Conservation (phyloP, 64 coral and sea anemone genomes). For the Stylophora pistillata region DNA sequence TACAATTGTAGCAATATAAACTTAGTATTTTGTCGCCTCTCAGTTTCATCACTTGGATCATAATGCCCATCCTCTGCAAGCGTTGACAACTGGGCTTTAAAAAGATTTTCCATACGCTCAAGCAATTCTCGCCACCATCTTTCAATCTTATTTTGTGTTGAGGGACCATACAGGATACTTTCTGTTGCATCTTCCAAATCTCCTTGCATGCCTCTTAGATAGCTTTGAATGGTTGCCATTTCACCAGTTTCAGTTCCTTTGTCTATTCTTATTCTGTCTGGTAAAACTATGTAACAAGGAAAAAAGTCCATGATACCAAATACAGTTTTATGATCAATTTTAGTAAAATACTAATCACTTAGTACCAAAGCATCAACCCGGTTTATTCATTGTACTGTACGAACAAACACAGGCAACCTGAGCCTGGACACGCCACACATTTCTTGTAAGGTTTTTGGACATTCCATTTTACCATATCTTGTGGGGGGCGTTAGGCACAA, state of each 20-base stretch:
- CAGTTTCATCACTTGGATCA: slow-evolving; percentile 14
- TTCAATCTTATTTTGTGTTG: slow-evolving; percentile 49
- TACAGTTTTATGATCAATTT: too few relatives aligned
- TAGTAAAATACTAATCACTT: too few relatives aligned
- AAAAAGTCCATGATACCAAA: too few relatives aligned
- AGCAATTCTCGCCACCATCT: slow-evolving; percentile 26
- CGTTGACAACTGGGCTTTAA: background rate
- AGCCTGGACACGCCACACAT: too few relatives aligned
- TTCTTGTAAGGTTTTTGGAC: too few relatives aligned
- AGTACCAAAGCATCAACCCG: too few relatives aligned
- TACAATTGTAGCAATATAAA: background rate
- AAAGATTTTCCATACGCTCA: slow-evolving; percentile 4
- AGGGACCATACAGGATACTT: slow-evolving; percentile 34
- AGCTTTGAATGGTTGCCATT: slow-evolving; percentile 34
- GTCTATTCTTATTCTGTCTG: slow-evolving; percentile 5
- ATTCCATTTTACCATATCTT: too few relatives aligned
- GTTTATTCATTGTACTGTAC: too few relatives aligned
- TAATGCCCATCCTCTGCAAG: background rate
- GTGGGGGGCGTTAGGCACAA: too few relatives aligned
- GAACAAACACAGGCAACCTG: too few relatives aligned
- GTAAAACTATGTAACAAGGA: background rate
- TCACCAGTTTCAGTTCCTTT: slow-evolving; percentile 29
- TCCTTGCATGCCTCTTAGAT: slow-evolving; percentile 8
- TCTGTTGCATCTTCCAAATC: slow-evolving; percentile 36
- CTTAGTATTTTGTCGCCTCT: slow-evolving; percentile 1